Evolutionary conservation across 2,797 vertebrate species (phyloP).

Genomic region (Aldrovandia affinis): DNA sequence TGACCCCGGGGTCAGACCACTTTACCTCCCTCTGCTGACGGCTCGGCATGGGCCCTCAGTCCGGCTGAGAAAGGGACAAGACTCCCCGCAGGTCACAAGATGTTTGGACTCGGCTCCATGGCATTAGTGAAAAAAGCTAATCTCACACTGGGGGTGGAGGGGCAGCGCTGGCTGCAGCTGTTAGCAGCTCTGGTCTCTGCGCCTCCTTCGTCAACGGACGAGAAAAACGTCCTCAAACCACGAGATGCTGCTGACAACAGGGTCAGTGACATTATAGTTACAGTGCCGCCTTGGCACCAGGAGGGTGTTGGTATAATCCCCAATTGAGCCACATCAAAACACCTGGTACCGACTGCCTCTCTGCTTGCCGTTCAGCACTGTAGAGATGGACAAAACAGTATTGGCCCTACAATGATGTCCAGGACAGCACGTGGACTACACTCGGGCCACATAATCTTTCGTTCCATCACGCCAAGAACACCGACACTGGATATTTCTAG

Average conservation of each 20-base stretch:
- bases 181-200: not conserved
- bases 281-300: not conserved
- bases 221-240: constrained; percentile 25
- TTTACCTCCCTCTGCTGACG: not conserved
- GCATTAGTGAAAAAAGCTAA: constrained; percentile 1
- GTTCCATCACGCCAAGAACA: not conserved
- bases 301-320: not conserved
- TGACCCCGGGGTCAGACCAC: constrained; percentile 15
- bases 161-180: constrained; percentile 22
- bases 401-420: no score
- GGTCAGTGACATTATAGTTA: constrained; percentile 2
- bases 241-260: constrained; percentile 15
- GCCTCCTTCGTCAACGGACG: not conserved
- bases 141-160: constrained; percentile 23
- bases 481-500: not conserved
- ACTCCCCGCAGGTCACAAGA: constrained; percentile 29
- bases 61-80: constrained; percentile 26
- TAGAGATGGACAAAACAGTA: not conserved
- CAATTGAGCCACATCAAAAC: not conserved
- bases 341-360: not conserved
- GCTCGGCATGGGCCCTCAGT: constrained; percentile 8
- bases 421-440: not conserved
- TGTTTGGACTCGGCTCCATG: constrained; percentile 30
- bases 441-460: not conserved
- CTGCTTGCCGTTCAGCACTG: not conserved